These are phyloP conservation scores for Phocoena sinus DNA, from an alignment of 2,113 vertebrate genomes.

Conservation along the genomic window DNA sequence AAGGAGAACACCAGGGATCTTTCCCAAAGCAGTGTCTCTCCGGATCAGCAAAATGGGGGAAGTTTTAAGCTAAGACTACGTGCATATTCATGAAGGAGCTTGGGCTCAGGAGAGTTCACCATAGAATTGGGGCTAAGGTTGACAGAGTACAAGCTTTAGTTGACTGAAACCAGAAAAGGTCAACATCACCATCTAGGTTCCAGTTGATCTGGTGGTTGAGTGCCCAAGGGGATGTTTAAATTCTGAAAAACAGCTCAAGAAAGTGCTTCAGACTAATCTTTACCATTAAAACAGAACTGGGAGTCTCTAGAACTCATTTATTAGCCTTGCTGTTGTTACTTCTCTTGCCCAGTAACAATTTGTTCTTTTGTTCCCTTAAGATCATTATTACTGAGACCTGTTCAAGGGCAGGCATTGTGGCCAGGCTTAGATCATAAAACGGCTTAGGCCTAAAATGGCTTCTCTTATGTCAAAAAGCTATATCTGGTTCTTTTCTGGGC, in stretches of 20 bases:
- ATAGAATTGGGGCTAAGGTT: neutral
- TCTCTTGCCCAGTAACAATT: neutral
- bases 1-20: neutral
- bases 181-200: neutral
- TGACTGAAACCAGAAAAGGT: neutral
- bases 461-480: neutral
- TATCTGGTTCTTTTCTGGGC: neutral
- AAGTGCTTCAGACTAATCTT: neutral
- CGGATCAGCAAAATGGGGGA: neutral
- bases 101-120: neutral
- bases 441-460: neutral
- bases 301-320: neutral
- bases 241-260: neutral
- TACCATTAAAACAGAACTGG: neutral
- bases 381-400: neutral
- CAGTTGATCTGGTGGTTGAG: neutral
- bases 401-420: neutral
- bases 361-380: neutral
- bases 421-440: neutral
- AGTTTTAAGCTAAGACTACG: neutral
- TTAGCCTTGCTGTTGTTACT: neutral
- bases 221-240: neutral
- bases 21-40: neutral
- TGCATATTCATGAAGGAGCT: neutral
- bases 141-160: neutral